A percentile compares a stretch with the other conserved stretches of the same genome.
phyloP scores from a whole-genome alignment of 64 coral and sea anemone species.

The Dendrophyllia cribrosa region DNA sequence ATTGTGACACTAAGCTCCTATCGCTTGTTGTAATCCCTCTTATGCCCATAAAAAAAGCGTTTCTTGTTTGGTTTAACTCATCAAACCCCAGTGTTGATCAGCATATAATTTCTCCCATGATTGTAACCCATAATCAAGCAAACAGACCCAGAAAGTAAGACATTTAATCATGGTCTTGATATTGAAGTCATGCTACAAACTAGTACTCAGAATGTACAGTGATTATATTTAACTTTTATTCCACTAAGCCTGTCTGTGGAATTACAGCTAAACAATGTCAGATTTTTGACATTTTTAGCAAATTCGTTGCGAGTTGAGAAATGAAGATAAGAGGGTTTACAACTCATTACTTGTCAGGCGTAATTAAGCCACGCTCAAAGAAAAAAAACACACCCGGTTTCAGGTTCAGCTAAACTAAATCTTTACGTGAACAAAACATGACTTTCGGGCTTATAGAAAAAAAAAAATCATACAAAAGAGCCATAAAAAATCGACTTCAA shows the following conservation, averaged over 20 bases:
- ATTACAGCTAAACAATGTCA: too few species aligned
- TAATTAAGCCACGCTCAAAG: not conserved
- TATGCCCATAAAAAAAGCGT: not conserved
- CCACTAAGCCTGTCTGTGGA: not conserved
- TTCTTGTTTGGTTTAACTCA: not conserved
- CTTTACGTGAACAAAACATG: not conserved
- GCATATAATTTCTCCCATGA: not conserved
- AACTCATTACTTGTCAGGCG: not conserved
- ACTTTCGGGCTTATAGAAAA: not conserved
- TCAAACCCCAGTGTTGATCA: not conserved
- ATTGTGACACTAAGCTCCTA: too few species aligned
- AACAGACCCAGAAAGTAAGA: not conserved
- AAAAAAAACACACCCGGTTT: not conserved
- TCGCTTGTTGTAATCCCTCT: not conserved
- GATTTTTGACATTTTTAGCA: too few species aligned
- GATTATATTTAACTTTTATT: too few species aligned
- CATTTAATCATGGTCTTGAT: not conserved
- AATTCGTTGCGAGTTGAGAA: too few species aligned
- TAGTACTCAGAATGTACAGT: too few species aligned
- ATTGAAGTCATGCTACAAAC: too few species aligned
- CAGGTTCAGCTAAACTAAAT: not conserved
- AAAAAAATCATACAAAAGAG: not conserved
- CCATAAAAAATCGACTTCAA: slow-evolving; percentile 13
- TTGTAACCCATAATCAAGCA: not conserved
- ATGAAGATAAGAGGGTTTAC: not conserved